A percentile compares a stretch with the other conserved stretches of the same genome.
phyloP scores from a whole-genome alignment of 2,113 vertebrate genomes.

The Himantopus leucocephalus region DNA sequence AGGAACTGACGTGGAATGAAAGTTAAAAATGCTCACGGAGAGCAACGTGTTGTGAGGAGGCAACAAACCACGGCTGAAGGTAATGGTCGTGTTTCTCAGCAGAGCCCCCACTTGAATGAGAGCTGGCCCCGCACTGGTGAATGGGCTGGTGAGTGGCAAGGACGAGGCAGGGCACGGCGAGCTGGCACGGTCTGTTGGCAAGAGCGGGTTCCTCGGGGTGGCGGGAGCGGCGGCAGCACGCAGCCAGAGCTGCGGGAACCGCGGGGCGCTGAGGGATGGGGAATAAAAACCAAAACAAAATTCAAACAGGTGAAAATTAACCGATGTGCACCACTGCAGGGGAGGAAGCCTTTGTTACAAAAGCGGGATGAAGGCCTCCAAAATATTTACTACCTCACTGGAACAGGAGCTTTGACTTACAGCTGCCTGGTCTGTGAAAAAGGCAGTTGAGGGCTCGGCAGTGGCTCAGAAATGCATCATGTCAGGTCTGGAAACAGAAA shows the following conservation, averaged over 20 bases:
- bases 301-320: accelerated
- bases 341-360: accelerated
- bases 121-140: accelerated
- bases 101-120: accelerated
- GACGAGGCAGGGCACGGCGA: accelerated
- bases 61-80: neutral
- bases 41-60: accelerated
- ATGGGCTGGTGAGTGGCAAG: accelerated
- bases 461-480: neutral
- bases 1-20: neutral
- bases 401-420: neutral
- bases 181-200: neutral
- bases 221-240: neutral
- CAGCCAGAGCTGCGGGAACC: accelerated
- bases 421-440: neutral
- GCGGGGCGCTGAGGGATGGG: accelerated
- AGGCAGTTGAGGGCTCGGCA: accelerated
- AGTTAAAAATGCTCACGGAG: accelerated
- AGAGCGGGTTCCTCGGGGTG: accelerated
- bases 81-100: accelerated
- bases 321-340: accelerated
- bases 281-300: no score
- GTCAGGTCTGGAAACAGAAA: neutral
- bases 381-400: neutral
- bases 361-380: accelerated